Percentiles rank a stretch among this genome's conserved stretches.
Conservation (phyloP, 2,113 vertebrate genomes). For the Mola mola region DNA sequence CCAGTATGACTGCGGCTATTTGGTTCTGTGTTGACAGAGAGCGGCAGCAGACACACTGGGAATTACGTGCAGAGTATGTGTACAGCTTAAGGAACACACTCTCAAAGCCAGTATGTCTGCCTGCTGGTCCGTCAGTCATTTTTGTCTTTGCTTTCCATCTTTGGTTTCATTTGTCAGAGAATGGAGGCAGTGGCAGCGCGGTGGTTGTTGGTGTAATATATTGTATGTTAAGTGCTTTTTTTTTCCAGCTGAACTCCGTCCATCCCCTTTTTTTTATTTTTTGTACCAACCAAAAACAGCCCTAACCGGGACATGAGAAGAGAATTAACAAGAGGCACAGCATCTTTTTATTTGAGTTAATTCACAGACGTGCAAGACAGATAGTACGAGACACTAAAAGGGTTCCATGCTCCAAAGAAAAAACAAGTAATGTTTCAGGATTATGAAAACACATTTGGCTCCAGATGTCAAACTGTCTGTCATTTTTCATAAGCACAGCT, state of each 20-base stretch:
- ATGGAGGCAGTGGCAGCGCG: constrained; percentile 8
- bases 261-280: constrained; percentile 34
- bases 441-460: constrained; percentile 57
- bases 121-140: background rate
- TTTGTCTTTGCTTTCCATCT: background rate
- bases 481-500: constrained; percentile 65
- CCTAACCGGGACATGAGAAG: constrained; percentile 14
- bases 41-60: constrained; percentile 16
- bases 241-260: background rate
- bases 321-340: constrained; percentile 22
- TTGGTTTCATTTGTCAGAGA: constrained; percentile 30
- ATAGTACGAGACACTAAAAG: constrained; percentile 19
- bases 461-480: constrained; percentile 62
- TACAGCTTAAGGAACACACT: constrained; percentile 41
- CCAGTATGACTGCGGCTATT: constrained; percentile 55
- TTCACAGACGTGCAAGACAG: constrained; percentile 22
- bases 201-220: constrained; percentile 6
- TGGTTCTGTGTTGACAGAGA: constrained; percentile 41
- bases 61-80: constrained; percentile 35
- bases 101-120: constrained; percentile 33
- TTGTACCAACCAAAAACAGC: background rate
- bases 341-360: constrained; percentile 24
- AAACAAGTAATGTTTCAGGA: constrained; percentile 50
- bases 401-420: constrained; percentile 35
- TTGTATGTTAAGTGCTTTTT: background rate